Evolutionary conservation across 2,888 invertebrate species (phyloP).

Genomic region (Arrhopalites spinosus): DNA sequence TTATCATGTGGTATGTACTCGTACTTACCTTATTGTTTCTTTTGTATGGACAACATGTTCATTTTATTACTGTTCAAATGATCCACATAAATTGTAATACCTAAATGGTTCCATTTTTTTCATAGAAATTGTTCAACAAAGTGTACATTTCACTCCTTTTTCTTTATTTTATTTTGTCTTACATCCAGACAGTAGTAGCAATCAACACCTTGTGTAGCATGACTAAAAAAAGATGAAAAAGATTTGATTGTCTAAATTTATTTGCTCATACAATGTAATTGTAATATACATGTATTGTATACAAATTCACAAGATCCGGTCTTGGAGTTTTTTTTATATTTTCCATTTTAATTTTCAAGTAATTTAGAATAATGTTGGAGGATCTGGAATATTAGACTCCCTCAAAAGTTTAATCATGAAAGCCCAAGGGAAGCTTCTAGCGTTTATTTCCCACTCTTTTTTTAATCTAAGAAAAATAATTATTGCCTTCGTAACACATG

Average conservation of each 20-base stretch:
- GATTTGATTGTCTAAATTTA: not conserved
- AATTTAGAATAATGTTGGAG: too few relatives aligned
- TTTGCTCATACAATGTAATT: constrained; percentile 13
- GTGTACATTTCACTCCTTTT: too few relatives aligned
- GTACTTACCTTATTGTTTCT: not conserved
- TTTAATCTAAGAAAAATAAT: constrained; percentile 35
- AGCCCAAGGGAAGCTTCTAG: constrained; percentile 39
- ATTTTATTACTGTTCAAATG: not conserved
- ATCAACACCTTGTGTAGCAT: constrained; percentile 13
- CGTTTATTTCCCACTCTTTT: constrained; percentile 41
- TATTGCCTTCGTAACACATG: constrained; percentile 41
- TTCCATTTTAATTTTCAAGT: too few relatives aligned
- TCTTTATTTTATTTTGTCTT: too few relatives aligned
- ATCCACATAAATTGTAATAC: not conserved
- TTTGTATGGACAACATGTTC: too few relatives aligned
- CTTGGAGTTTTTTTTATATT: too few relatives aligned
- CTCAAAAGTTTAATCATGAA: constrained; percentile 41
- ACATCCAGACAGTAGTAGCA: too few relatives aligned
- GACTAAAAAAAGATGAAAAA: not conserved
- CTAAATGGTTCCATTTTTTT: not conserved
- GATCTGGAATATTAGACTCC: too few relatives aligned
- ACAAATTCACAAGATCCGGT: too few relatives aligned
- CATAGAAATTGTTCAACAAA: not conserved
- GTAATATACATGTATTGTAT: too few relatives aligned
- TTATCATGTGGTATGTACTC: not conserved